These are phyloP conservation scores for Polyploca ridens DNA, from an alignment of 2,888 invertebrate genomes.

Conservation along the genomic window DNA sequence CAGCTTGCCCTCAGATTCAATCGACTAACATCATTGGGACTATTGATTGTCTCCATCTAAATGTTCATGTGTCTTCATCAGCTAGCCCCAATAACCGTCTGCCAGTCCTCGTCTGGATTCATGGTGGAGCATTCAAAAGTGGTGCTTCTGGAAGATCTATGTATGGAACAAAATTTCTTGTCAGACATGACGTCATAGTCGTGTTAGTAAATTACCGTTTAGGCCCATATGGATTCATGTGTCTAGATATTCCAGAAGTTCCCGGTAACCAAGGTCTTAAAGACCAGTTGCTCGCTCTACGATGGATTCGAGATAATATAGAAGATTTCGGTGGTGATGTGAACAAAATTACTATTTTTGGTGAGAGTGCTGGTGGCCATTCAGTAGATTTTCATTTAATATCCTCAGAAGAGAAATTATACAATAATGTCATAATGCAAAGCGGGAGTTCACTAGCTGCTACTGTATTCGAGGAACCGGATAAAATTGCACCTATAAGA, in stretches of 20 bases:
- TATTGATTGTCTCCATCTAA: conserved; percentile 85
- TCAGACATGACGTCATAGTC: conserved; percentile 51
- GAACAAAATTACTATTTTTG: conserved; percentile 53
- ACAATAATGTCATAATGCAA: conserved; percentile 34
- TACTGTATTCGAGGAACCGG: conserved; percentile 37
- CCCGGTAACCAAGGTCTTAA: conserved; percentile 66
- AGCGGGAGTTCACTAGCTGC: conserved; percentile 29
- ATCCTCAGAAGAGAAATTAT: conserved; percentile 42
- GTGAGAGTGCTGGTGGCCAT: conserved; percentile 57
- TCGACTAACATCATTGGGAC: conserved; percentile 49
- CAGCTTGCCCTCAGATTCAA: conserved; percentile 29
- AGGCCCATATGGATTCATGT: conserved; percentile 66
- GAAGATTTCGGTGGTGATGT: conserved; percentile 58
- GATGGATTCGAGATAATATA: conserved; percentile 61
- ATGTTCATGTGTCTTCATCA: conserved; percentile 81
- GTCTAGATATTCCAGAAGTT: conserved; percentile 55
- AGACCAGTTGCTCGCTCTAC: conserved; percentile 56
- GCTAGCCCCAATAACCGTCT: conserved; percentile 38
- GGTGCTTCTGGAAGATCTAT: conserved; percentile 41
- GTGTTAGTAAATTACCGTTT: conserved; percentile 55
- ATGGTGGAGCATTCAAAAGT: conserved; percentile 54
- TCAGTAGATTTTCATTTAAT: conserved; percentile 55
- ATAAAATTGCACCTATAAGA: conserved; percentile 42
- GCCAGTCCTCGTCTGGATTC: conserved; percentile 61
- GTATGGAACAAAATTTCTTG: conserved; percentile 50